These are phyloP conservation scores for Agriopis leucophaearia DNA, from an alignment of 2,888 invertebrate species.

Conservation along the genomic window DNA sequence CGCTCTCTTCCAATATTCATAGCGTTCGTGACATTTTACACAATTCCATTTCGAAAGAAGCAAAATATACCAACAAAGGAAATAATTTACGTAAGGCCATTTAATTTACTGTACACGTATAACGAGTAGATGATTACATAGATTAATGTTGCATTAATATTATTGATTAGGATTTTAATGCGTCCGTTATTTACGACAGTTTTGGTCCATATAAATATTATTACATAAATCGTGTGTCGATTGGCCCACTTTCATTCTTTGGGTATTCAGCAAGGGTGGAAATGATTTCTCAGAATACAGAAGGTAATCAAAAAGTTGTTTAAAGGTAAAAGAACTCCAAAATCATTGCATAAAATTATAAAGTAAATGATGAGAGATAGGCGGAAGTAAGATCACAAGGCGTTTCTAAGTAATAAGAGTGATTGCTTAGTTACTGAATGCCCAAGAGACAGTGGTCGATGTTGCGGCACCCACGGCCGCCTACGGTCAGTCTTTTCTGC, in stretches of 20 bases:
- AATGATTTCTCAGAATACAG: not conserved
- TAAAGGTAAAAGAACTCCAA: not conserved
- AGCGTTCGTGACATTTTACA: conserved; percentile 58
- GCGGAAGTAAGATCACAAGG: conserved; percentile 32
- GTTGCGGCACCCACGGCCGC: conserved; percentile 78
- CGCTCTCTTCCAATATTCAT: conserved; percentile 62
- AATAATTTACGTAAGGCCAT: conserved; percentile 86
- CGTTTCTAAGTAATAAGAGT: conserved; percentile 22
- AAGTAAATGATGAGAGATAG: conserved; percentile 28
- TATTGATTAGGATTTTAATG: conserved; percentile 81
- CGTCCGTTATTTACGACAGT: conserved; percentile 83
- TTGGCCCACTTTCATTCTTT: conserved; percentile 61
- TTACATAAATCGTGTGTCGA: conserved; percentile 77
- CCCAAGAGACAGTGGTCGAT: conserved; percentile 69
- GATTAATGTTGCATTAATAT: conserved; percentile 82
- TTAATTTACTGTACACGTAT: conserved; percentile 84
- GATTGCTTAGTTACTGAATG: conserved; percentile 59
- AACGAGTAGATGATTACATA: conserved; percentile 84
- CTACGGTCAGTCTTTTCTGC: conserved; percentile 85
- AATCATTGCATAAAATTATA: not conserved
- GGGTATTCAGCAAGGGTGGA: conserved; percentile 66
- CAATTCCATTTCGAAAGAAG: conserved; percentile 74
- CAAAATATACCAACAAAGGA: conserved; percentile 74
- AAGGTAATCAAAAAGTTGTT: conserved; percentile 10
- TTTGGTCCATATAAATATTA: conserved; percentile 86